Percentiles rank a stretch among this genome's conserved stretches.
Conservation (phyloP, 2,113 vertebrate genomes). For the Emydura subglobosa region DNA sequence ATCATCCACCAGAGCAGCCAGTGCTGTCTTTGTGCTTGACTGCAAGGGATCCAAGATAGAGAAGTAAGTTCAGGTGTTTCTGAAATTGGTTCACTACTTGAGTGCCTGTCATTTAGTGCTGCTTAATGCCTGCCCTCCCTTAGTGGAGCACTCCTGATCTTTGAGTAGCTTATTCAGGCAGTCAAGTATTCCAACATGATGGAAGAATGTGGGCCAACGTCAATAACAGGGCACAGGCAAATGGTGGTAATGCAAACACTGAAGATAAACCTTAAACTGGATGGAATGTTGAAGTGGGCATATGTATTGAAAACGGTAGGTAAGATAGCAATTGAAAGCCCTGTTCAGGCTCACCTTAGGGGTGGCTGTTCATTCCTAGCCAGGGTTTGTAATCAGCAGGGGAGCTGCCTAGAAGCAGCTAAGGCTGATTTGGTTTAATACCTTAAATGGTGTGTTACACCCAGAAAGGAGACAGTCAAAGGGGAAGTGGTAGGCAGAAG, state of each 20-base stretch:
- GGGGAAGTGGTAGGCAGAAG: conserved; percentile 38
- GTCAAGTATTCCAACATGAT: background rate
- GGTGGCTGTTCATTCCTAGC: background rate
- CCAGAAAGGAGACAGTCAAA: conserved; percentile 54
- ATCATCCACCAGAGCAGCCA: background rate
- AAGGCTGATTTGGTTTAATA: background rate
- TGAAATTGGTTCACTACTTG: background rate
- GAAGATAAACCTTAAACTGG: background rate
- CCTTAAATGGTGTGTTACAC: background rate
- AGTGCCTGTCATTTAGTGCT: accelerated
- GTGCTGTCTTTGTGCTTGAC: background rate
- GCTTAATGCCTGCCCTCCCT: background rate
- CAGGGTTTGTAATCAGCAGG: background rate
- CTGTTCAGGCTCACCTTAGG: background rate
- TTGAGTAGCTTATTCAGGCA: background rate
- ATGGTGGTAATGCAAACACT: background rate
- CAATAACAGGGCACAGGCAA: background rate
- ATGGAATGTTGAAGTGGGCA: background rate
- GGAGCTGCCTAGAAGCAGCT: background rate
- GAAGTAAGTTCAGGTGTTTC: background rate
- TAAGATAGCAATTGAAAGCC: too few relatives aligned
- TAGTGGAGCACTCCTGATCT: background rate
- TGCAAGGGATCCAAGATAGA: background rate
- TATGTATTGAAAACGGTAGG: background rate
- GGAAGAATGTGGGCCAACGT: background rate